These are phyloP conservation scores for Ibycter americanus DNA, from an alignment of 2,797 vertebrate species.

Conservation along the genomic window DNA sequence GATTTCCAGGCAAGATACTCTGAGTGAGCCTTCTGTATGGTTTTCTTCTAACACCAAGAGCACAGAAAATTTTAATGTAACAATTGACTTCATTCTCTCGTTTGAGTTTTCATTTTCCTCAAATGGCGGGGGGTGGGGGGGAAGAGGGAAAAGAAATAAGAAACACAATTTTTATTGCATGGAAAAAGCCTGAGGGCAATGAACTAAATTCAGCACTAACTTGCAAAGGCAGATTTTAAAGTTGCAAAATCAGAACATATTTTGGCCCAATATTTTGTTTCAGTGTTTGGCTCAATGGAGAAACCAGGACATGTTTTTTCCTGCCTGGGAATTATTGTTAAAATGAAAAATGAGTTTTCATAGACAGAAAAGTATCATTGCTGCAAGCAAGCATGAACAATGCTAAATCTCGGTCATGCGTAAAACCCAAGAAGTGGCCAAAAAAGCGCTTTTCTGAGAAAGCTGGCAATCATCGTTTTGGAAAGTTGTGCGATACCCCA, in stretches of 20 bases:
- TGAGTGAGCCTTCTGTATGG: background rate
- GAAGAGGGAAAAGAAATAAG: background rate
- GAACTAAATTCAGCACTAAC: conserved; percentile 44
- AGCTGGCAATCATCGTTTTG: background rate
- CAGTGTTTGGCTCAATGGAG: conserved; percentile 10
- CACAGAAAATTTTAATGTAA: conserved; percentile 1
- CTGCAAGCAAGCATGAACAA: conserved; percentile 49
- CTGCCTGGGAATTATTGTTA: conserved; percentile 44
- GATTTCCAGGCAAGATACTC: conserved; percentile 15
- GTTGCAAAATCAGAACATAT: conserved; percentile 55
- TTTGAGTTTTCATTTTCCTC: background rate
- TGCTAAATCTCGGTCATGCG: conserved; percentile 5
- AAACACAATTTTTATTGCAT: conserved; percentile 12
- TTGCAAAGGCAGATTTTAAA: conserved; percentile 49
- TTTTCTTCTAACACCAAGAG: background rate
- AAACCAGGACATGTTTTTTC: conserved; percentile 42
- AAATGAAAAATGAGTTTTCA: conserved; percentile 57
- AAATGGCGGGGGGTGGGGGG: background rate
- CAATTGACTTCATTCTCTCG: background rate
- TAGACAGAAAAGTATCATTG: conserved; percentile 44
- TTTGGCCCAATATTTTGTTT: conserved; percentile 58
- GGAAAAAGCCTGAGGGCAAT: conserved; percentile 15
- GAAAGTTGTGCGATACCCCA: background rate
- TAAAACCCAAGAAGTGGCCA: conserved; percentile 29
- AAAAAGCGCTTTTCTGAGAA: conserved; percentile 19